phyloP scores from a whole-genome alignment of 2,888 invertebrate genomes.

The Watsonalla binaria region DNA sequence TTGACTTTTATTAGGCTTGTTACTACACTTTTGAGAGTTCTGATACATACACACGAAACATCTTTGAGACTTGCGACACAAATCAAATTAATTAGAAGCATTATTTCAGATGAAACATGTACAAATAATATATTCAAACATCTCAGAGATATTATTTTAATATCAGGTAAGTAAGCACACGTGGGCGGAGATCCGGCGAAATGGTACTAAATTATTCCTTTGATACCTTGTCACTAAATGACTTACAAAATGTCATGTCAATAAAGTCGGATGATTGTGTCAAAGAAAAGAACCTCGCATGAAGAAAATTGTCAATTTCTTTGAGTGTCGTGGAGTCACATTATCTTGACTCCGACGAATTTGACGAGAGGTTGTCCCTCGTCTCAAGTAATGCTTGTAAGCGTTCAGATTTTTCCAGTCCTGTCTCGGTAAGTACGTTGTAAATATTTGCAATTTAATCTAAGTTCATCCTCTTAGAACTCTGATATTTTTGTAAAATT shows the following conservation, averaged over 20 bases:
- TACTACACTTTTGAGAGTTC: no score
- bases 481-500: no score
- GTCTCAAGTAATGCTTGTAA: conserved; percentile 42
- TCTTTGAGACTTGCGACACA: no score
- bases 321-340: conserved; percentile 43
- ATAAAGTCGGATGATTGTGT: conserved; percentile 21
- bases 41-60: no score
- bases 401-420: conserved; percentile 36
- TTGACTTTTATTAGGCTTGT: no score
- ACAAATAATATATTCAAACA: neutral
- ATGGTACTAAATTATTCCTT: neutral
- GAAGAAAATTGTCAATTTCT: conserved; percentile 51
- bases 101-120: neutral
- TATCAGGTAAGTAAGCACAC: neutral
- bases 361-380: conserved; percentile 42
- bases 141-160: neutral
- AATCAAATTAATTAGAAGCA: no score
- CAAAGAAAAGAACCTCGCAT: conserved; percentile 31
- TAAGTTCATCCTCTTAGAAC: conserved; percentile 27
- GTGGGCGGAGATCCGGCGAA: neutral
- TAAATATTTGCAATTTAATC: conserved; percentile 22
- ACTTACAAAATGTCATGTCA: conserved; percentile 14
- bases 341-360: conserved; percentile 46
- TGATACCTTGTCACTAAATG: conserved; percentile 10
- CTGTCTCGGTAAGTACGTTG: conserved; percentile 39